Conservation (phyloP, 2,888 invertebrate genomes). For the Pycnomerus fuliginosus region DNA sequence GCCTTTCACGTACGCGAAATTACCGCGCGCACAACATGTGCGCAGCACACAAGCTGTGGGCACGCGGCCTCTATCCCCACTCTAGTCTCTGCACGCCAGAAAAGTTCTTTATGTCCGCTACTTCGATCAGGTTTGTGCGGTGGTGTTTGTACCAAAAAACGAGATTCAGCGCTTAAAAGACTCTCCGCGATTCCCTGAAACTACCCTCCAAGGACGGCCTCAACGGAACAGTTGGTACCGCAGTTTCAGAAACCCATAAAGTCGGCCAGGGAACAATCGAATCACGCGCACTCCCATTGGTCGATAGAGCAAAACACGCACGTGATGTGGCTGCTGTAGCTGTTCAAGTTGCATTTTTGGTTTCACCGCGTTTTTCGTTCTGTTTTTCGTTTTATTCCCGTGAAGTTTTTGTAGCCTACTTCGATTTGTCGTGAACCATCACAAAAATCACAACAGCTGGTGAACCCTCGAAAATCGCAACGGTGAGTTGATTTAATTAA, state of each 20-base stretch:
- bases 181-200: too few relatives aligned
- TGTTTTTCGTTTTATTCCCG: too few relatives aligned
- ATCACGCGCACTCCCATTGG: conserved; percentile 39
- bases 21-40: conserved; percentile 33
- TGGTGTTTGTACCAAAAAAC: conserved; percentile 27
- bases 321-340: conserved; percentile 40
- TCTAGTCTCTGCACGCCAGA: conserved; percentile 17
- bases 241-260: conserved; percentile 10
- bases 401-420: too few relatives aligned
- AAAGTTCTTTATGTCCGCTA: conserved; percentile 12
- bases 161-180: too few relatives aligned
- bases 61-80: conserved; percentile 40
- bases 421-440: too few relatives aligned
- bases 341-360: too few relatives aligned
- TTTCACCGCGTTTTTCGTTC: too few relatives aligned
- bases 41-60: conserved; percentile 45
- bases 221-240: too few relatives aligned
- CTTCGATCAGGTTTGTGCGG: conserved; percentile 19
- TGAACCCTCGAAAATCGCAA: too few relatives aligned
- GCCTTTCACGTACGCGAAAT: conserved; percentile 23
- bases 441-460: too few relatives aligned
- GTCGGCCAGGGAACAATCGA: conserved; percentile 27
- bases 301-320: conserved; percentile 42
- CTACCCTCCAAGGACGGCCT: too few relatives aligned
- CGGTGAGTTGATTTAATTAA: too few relatives aligned